Evolutionary conservation across 2,797 vertebrate genomes (phyloP), one percentile per base, ranked within the genome.

Genomic region (Pseudotriccus pelzelni): DNA sequence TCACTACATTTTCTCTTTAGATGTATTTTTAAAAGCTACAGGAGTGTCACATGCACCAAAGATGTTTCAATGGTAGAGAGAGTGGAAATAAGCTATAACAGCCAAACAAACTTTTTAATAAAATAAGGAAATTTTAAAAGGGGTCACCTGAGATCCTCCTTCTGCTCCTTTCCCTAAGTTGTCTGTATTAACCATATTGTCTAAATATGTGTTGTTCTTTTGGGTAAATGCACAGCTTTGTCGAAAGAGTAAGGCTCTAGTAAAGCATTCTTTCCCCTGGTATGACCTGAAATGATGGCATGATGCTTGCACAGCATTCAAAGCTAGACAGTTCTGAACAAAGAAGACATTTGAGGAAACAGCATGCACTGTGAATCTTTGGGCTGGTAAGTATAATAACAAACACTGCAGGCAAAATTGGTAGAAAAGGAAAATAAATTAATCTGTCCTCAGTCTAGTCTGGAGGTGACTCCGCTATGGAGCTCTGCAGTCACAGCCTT

Each of bases 341-440:
- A 92, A 89, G 79, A 73, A 93, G 85, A 91, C 76, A 69, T 84
- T 91, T 70, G 55, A 56, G 74, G 84, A 94, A 97, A 69, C 85
- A 92, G 69, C 94, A 84, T 94, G 91, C 64, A 59, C 77, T 11
- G 39, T 43, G 87, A 76, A 69, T 91, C 69, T 93, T 77, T 74
- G 91, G 70, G 53, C 63, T 96, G 55, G 59, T 90, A 75, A 95
- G 69, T 73, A 94, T 84, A 94, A 93, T 69, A 82, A 89, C 83
- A 88, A 90, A 93, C 95, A 94, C 85, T 79, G 87, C 91, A 90
- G 91, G 96, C 90, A 96, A 94, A 90, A 20, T 22, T 92, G 41
- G 37, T 91, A 88, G 77, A 95, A 88, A 94, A 79, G 59, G 77
- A 67, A 95, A 94, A 97, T 92, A 86, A 93, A 96, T 96, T 93